Evolutionary conservation across 2,888 invertebrate genomes (phyloP).

Genomic region (Noctua pronuba): DNA sequence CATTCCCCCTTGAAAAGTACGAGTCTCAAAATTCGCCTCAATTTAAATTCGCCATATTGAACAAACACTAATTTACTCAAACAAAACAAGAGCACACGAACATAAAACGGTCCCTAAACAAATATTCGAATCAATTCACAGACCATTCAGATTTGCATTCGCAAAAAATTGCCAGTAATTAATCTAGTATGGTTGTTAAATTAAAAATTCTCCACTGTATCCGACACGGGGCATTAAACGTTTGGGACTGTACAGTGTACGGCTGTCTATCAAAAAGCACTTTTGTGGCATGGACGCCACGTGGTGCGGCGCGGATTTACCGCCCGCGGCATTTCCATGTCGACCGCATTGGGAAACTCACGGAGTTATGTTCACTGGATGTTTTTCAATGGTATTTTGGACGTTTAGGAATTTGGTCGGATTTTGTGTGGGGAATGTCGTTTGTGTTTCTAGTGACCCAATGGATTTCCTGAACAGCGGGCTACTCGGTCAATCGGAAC

Average conservation of each 20-base stretch:
- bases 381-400: constrained; percentile 13
- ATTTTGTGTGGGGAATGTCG: neutral
- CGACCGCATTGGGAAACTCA: constrained; percentile 76
- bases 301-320: constrained; percentile 83
- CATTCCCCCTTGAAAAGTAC: neutral
- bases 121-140: constrained; percentile 62
- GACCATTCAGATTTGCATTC: constrained; percentile 53
- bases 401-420: constrained; percentile 2
- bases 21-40: neutral
- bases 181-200: constrained; percentile 77
- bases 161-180: constrained; percentile 70
- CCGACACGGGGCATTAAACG: constrained; percentile 80
- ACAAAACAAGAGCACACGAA: constrained; percentile 42
- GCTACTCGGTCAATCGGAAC: neutral
- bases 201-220: constrained; percentile 82
- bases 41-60: constrained; percentile 11
- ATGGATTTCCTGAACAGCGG: neutral
- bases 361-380: constrained; percentile 58
- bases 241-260: constrained; percentile 77
- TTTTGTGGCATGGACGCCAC: constrained; percentile 84
- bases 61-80: constrained; percentile 26
- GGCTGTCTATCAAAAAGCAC: constrained; percentile 88
- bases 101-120: constrained; percentile 53
- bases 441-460: neutral
- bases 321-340: constrained; percentile 84